These are phyloP conservation scores for Sebastes matsubarae DNA, from an alignment of 2,797 vertebrate species.

Conservation along the genomic window DNA sequence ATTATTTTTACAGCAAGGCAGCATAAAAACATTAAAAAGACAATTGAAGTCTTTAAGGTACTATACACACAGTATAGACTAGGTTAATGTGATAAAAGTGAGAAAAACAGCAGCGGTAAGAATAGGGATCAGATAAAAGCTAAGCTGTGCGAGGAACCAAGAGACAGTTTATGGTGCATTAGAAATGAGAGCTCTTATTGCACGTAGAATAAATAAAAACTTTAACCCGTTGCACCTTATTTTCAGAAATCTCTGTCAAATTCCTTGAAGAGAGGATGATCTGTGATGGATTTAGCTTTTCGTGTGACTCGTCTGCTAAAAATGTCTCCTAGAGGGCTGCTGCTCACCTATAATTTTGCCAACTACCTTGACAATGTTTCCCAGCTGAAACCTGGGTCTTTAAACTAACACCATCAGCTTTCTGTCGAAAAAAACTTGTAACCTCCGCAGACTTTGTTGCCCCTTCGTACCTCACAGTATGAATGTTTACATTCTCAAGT, in stretches of 20 bases:
- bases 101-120: background rate
- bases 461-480: background rate
- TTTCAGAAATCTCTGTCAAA: background rate
- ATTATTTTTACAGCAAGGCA: background rate
- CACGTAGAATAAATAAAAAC: background rate
- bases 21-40: background rate
- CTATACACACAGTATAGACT: background rate
- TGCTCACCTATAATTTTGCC: background rate
- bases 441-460: background rate
- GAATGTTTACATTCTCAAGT: background rate
- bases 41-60: background rate
- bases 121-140: background rate
- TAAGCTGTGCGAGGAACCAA: too few species aligned
- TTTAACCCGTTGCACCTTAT: background rate
- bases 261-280: background rate
- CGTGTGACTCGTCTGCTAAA: background rate
- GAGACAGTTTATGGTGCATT: background rate
- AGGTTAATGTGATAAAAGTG: background rate
- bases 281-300: background rate
- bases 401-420: background rate
- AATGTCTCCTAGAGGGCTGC: background rate
- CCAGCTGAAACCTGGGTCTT: background rate
- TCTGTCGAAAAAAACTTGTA: background rate
- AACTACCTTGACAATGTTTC: background rate
- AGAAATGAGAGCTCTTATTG: background rate